These are phyloP conservation scores for Ambastaia sidthimunki DNA, from an alignment of 2,797 vertebrate genomes.

Conservation along the genomic window DNA sequence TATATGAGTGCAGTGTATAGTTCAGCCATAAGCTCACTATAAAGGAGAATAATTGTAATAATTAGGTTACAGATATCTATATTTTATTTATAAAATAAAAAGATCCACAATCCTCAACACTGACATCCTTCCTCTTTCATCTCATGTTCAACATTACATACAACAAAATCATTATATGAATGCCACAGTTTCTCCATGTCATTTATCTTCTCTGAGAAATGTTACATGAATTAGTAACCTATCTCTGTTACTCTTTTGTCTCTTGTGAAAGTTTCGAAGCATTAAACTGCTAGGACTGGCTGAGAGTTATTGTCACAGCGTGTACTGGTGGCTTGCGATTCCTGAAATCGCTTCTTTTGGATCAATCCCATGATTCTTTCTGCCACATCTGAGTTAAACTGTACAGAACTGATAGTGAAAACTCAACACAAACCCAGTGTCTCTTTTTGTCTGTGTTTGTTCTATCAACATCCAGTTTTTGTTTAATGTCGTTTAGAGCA, in stretches of 20 bases:
- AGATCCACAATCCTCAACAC: conserved; percentile 83
- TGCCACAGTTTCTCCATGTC: conserved; percentile 74
- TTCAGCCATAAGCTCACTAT: conserved; percentile 81
- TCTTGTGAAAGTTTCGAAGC: conserved; percentile 25
- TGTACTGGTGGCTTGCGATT: conserved; percentile 8
- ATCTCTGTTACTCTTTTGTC: conserved; percentile 52
- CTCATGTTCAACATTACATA: conserved; percentile 72
- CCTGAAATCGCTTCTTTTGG: conserved; percentile 11
- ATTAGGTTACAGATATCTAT: conserved; percentile 76
- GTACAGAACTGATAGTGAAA: conserved; percentile 74
- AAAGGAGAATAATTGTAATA: conserved; percentile 63
- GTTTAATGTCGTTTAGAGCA: conserved; percentile 58
- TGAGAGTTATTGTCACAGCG: neutral
- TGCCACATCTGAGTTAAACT: conserved; percentile 85
- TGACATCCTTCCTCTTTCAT: conserved; percentile 70
- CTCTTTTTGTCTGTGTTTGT: conserved; percentile 66
- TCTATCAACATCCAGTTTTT: conserved; percentile 72
- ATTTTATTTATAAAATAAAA: conserved; percentile 82
- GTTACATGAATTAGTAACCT: conserved; percentile 59
- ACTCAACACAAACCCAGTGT: conserved; percentile 65
- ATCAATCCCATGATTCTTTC: conserved; percentile 73
- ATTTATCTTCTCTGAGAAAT: conserved; percentile 67
- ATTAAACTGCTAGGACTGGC: conserved; percentile 17
- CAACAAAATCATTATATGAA: conserved; percentile 63
- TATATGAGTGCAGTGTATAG: conserved; percentile 73